Evolutionary conservation across 2,888 invertebrate species (phyloP), one percentile per base, ranked within the genome.

Genomic region (Standfussiana lucernea): DNA sequence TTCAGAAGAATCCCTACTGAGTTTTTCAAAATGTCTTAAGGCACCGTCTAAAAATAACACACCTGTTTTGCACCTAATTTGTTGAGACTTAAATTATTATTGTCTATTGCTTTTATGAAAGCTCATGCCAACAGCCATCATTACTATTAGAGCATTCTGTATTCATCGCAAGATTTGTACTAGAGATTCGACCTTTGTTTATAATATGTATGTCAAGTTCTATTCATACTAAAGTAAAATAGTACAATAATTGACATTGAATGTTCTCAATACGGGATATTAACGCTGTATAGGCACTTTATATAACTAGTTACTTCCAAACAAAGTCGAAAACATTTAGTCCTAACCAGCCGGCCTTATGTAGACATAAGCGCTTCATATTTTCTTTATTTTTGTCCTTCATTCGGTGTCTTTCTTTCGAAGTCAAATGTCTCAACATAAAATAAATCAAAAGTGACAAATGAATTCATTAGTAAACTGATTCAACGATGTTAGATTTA

Each of bases 211-310:
- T 6, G 3, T 28, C 18, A 28, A 37, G 56, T 32, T 56, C 45
- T 50, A 28, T 42, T 45, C 10, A 28, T n/a, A 15, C 21, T 56
- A 21, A 45, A 69, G 15, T 61, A 75, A 75, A 72, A 50, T 72
- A 72, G 47, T 62, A 72, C 65, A 21, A 37, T 72, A 72, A 67
- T 68, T 28, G 21, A 28, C 47, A 37, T 18, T 18, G 11, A 40
- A 40, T 72, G 18, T 50, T 18, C 18, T 59, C 28, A 74, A 74
- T 45, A 74, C 18, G n/a, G 47, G 35, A 59, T 53, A 32, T 59
- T 18, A 45, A 37, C n/a, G 24, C 35, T 24, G 11, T n/a, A 24
- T 72, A 32, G 10, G 53, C 35, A 45, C 42, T 56, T 18, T 35
- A 73, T 40, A 18, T 42, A 37, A 7, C 56, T 37, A 47, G 28